Percentiles rank a stretch among this genome's conserved stretches.
phyloP scores from a whole-genome alignment of 2,888 invertebrate genomes.

The Antitype chi region DNA sequence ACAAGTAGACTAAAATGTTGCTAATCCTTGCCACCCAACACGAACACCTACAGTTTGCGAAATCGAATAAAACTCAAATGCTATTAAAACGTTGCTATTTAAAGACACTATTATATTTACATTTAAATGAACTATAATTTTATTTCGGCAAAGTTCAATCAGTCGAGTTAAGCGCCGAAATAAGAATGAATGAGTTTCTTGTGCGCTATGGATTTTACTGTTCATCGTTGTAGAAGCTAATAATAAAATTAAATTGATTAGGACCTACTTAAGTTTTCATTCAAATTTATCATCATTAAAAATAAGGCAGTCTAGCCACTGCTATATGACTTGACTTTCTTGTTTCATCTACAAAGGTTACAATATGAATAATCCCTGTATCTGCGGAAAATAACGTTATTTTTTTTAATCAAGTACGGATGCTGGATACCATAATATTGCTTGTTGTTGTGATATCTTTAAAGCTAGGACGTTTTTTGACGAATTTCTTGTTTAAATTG shows the following conservation, averaged over 20 bases:
- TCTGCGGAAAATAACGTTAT: not conserved
- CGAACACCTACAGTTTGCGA: conserved; percentile 16
- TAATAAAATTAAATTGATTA: not conserved
- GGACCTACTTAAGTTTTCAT: not conserved
- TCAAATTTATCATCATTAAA: not conserved
- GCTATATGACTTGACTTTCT: not conserved
- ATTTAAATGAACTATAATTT: conserved; percentile 38
- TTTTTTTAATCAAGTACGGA: not conserved
- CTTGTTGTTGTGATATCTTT: too few species aligned
- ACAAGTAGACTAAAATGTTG: conserved; percentile 37
- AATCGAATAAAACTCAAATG: conserved; percentile 43
- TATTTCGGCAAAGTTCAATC: conserved; percentile 35
- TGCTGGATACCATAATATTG: not conserved
- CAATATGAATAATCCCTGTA: not conserved
- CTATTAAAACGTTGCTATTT: conserved; percentile 28
- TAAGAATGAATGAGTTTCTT: conserved; percentile 11
- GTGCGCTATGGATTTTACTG: conserved; percentile 14
- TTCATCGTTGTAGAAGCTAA: not conserved
- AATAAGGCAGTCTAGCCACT: not conserved
- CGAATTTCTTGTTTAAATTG: not conserved
- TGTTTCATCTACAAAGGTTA: not conserved
- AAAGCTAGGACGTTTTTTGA: not conserved
- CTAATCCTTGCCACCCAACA: conserved; percentile 42
- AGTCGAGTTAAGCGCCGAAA: conserved; percentile 8
- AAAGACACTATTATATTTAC: conserved; percentile 29